Evolutionary conservation across 2,888 invertebrate genomes (phyloP).

Genomic region (Mythimna lalbum): DNA sequence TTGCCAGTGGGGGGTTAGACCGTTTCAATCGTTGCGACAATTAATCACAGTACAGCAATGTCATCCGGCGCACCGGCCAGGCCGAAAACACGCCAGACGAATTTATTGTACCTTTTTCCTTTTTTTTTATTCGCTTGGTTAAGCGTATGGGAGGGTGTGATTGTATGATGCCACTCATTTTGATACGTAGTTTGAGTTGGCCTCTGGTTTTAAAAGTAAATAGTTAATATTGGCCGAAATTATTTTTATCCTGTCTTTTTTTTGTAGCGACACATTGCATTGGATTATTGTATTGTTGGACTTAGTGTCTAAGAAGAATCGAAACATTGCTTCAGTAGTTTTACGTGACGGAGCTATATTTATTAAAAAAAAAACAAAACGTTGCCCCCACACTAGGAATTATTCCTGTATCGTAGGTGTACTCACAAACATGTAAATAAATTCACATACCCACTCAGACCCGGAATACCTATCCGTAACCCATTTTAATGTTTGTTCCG

Average conservation of each 20-base stretch:
- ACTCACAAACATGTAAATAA: no score
- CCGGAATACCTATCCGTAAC: no score
- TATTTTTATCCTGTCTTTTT: no score
- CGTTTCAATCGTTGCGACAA: constrained; percentile 88
- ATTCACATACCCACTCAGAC: no score
- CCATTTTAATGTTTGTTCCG: no score
- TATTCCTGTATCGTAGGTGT: no score
- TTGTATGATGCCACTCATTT: constrained; percentile 41
- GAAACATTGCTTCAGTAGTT: background rate
- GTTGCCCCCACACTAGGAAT: no score
- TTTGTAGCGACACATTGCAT: no score
- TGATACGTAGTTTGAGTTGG: constrained; percentile 7
- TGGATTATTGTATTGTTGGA: no score
- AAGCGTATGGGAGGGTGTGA: constrained; percentile 56
- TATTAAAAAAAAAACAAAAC: no score
- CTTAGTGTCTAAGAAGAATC: no score
- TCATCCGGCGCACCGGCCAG: constrained; percentile 85
- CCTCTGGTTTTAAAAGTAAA: background rate
- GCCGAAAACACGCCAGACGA: constrained; percentile 78
- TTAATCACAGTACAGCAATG: constrained; percentile 90
- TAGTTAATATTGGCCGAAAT: background rate
- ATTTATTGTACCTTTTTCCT: constrained; percentile 77
- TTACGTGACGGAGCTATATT: background rate
- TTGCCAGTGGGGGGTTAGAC: constrained; percentile 87
- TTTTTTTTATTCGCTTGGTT: constrained; percentile 57